These are phyloP conservation scores for Asarcornis scutulata DNA, from an alignment of 2,113 vertebrate species.

Conservation along the genomic window DNA sequence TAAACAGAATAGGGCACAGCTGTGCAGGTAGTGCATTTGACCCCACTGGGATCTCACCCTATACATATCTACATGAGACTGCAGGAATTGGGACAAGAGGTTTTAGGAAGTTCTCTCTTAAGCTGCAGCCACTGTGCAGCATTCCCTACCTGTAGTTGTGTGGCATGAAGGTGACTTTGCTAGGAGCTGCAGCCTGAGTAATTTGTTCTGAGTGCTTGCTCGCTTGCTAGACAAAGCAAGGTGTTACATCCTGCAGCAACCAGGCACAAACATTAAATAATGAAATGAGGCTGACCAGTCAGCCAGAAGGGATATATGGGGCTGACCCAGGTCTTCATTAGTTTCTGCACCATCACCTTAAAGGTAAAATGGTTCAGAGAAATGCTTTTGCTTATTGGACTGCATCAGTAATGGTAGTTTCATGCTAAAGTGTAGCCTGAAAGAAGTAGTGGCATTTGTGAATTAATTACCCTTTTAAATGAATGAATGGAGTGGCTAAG, in stretches of 20 bases:
- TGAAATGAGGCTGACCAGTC: neutral
- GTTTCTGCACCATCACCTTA: neutral
- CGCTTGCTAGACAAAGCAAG: neutral
- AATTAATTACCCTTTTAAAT: conserved; percentile 48
- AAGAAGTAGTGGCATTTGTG: conserved; percentile 25
- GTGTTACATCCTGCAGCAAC: neutral
- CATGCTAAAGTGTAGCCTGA: neutral
- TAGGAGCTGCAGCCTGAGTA: neutral
- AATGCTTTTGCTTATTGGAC: neutral
- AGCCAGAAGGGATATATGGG: neutral
- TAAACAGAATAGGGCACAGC: neutral
- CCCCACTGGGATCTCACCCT: fast-evolving
- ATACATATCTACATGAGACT: neutral
- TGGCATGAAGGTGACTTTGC: neutral
- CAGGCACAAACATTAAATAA: neutral
- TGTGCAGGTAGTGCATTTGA: neutral
- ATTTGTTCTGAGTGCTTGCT: neutral
- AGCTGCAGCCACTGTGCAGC: neutral
- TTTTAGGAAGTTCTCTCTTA: neutral
- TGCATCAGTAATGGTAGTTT: neutral
- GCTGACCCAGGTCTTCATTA: neutral
- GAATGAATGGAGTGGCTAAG: neutral
- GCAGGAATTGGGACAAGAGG: neutral
- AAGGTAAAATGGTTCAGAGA: neutral
- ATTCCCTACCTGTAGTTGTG: neutral